A percentile compares a stretch with the other conserved stretches of the same genome.
Evolutionary conservation across 2,113 vertebrate genomes (phyloP).

Genomic region (Colinus virginianus): DNA sequence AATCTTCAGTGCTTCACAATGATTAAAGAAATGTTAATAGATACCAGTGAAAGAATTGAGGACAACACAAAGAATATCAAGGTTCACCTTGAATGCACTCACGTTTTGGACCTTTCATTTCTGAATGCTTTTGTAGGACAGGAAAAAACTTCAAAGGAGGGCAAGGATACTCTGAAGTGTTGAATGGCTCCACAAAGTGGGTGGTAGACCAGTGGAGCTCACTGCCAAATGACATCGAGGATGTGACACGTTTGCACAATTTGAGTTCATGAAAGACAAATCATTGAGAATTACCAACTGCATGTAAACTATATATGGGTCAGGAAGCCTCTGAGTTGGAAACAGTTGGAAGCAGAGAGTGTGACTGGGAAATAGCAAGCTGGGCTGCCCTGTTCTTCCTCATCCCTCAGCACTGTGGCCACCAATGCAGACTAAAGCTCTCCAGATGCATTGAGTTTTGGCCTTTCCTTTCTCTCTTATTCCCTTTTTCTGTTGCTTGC

Average conservation of each 20-base stretch:
- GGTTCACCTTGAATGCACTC: constrained; percentile 20
- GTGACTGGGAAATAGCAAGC: background rate
- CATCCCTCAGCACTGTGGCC: background rate
- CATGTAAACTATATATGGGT: constrained; percentile 5
- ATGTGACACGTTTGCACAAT: constrained; percentile 10
- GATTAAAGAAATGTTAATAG: background rate
- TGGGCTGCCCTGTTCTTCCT: constrained; percentile 3
- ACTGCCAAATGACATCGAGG: background rate
- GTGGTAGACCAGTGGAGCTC: background rate
- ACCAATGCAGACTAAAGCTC: background rate
- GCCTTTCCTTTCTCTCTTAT: background rate
- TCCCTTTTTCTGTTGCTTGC: background rate
- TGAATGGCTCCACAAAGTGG: constrained; percentile 42
- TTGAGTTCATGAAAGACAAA: constrained; percentile 46
- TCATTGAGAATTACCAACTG: constrained; percentile 16
- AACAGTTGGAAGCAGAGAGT: background rate
- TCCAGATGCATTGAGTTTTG: background rate
- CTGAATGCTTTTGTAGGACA: background rate
- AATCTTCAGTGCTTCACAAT: background rate
- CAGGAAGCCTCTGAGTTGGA: constrained; percentile 30
- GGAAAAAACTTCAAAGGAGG: background rate
- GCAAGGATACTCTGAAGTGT: constrained; percentile 10
- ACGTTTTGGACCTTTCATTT: constrained; percentile 2
- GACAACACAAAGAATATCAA: background rate
- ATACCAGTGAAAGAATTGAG: constrained; percentile 4